Evolutionary conservation across 2,888 invertebrate genomes (phyloP).

Genomic region (Neria commutata): DNA sequence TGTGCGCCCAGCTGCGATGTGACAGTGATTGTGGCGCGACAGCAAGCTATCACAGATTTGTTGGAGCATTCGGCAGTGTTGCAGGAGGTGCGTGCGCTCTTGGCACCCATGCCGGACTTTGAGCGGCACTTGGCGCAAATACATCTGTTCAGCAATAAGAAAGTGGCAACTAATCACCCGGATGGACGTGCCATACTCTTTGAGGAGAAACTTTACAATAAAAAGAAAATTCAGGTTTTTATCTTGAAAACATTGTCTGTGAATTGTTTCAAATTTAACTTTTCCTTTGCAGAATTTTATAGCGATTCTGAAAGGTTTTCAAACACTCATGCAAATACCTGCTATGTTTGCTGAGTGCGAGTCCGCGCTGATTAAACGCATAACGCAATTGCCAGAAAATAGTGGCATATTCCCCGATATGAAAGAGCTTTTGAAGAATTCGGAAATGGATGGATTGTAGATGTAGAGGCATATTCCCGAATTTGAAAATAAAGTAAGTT

Average conservation of each 20-base stretch:
- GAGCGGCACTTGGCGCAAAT: slow-evolving; percentile 92
- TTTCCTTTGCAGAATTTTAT: slow-evolving; percentile 73
- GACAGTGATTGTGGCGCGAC: slow-evolving; percentile 75
- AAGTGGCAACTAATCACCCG: slow-evolving; percentile 78
- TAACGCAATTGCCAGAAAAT: slow-evolving; percentile 65
- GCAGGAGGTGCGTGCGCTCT: slow-evolving; percentile 68
- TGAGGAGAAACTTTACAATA: slow-evolving; percentile 87
- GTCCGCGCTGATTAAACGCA: slow-evolving; percentile 61
- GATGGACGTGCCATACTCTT: slow-evolving; percentile 94
- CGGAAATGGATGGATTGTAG: no score
- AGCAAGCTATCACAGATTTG: slow-evolving; percentile 81
- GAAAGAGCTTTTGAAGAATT: no score
- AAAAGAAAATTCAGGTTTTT: slow-evolving; percentile 79
- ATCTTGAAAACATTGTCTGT: no score
- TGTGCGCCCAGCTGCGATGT: slow-evolving; percentile 88
- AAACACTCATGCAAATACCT: slow-evolving; percentile 70
- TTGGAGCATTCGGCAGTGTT: slow-evolving; percentile 69
- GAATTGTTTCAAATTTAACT: no score
- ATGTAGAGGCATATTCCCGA: no score
- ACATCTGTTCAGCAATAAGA: slow-evolving; percentile 85
- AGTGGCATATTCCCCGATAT: slow-evolving; percentile 79
- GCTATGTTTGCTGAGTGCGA: slow-evolving; percentile 66
- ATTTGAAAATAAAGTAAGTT: no score
- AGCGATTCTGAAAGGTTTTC: slow-evolving; percentile 82
- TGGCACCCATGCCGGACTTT: slow-evolving; percentile 88